Conservation (phyloP, 2,113 vertebrate genomes). For the Atrichornis clamosus region DNA sequence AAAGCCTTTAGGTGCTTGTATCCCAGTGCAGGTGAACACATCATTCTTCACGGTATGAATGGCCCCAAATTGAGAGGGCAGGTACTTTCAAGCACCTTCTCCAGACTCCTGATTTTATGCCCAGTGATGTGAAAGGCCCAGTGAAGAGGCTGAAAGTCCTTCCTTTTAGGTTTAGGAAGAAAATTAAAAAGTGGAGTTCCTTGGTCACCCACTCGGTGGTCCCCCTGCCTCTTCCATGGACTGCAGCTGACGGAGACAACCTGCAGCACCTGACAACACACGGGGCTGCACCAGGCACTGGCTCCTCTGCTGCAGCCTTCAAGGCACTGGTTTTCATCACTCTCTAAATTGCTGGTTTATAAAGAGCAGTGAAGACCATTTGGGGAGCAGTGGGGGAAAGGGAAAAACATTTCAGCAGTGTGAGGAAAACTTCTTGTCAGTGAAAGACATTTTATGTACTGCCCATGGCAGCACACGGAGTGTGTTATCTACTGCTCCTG, state of each 20-base stretch:
- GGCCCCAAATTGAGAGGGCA: not conserved
- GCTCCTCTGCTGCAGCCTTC: not conserved
- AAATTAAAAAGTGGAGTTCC: not conserved
- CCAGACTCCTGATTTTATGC: not conserved
- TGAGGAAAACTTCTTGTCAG: conserved; percentile 17
- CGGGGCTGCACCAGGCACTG: not conserved
- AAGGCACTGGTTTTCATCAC: not conserved
- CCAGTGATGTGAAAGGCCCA: not conserved
- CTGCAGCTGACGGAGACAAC: not conserved
- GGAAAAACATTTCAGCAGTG: not conserved
- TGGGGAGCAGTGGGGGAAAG: too few relatives aligned
- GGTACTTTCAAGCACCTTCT: not conserved
- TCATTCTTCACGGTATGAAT: not conserved
- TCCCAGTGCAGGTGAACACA: not conserved
- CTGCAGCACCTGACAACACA: fast-evolving
- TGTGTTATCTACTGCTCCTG: conserved; percentile 51
- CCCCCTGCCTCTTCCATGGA: not conserved
- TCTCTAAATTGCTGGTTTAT: not conserved
- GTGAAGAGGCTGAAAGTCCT: not conserved
- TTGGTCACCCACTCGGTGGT: not conserved
- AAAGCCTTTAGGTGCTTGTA: not conserved
- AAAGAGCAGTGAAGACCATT: not conserved
- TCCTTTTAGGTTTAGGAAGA: not conserved
- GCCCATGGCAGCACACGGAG: not conserved
- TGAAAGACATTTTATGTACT: conserved; percentile 36